These are phyloP conservation scores for Drosophila serrata DNA, from an alignment of 1,140 invertebrate species.

Conservation along the genomic window DNA sequence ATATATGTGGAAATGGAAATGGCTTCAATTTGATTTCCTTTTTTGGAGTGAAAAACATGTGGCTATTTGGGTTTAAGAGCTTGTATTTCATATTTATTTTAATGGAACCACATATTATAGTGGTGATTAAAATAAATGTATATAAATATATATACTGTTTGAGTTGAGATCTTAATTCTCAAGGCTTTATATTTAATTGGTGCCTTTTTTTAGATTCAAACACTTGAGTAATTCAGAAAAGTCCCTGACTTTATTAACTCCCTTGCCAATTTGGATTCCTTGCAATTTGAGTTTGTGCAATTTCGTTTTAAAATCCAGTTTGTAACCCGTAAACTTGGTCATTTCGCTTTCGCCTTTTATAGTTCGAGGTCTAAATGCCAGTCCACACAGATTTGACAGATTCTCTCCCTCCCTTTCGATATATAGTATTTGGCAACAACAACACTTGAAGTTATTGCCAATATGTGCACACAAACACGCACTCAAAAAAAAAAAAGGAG, in stretches of 20 bases:
- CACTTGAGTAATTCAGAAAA: neutral
- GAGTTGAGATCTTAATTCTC: no score
- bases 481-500: slow-evolving; percentile 10
- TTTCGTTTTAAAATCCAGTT: slow-evolving; percentile 8
- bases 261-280: neutral
- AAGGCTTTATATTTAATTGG: neutral
- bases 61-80: neutral
- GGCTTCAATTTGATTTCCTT: neutral
- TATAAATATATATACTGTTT: neutral
- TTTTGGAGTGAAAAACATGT: neutral
- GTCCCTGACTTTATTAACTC: no score
- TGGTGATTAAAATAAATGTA: neutral
- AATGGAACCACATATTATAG: neutral
- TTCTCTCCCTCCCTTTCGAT: slow-evolving; percentile 31
- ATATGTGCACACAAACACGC: slow-evolving; percentile 61
- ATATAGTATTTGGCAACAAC: slow-evolving; percentile 73
- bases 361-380: slow-evolving; percentile 34
- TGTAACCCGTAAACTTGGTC: slow-evolving; percentile 21
- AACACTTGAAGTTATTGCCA: slow-evolving; percentile 82
- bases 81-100: neutral
- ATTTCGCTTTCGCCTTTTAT: slow-evolving; percentile 21
- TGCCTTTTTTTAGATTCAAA: no score
- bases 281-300: neutral
- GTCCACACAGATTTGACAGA: slow-evolving; percentile 35
- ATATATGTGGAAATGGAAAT: neutral